These are phyloP conservation scores for Theristicus caerulescens DNA, from an alignment of 2,113 vertebrate species.

Conservation along the genomic window DNA sequence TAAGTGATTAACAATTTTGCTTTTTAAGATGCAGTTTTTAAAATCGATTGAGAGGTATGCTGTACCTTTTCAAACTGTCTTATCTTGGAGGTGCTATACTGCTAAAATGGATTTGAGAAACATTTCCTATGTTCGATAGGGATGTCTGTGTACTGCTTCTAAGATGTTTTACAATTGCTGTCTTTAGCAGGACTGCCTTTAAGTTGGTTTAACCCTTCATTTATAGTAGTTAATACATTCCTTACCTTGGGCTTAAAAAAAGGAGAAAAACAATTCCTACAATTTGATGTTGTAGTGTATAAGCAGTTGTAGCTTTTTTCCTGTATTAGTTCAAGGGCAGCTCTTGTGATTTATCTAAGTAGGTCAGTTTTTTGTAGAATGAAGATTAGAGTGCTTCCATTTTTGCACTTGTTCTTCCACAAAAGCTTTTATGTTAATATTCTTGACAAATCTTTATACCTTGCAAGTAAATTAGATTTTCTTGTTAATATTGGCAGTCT, in stretches of 20 bases:
- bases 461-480: constrained; percentile 85
- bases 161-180: background rate
- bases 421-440: constrained; percentile 76
- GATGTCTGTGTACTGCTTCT: background rate
- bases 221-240: background rate
- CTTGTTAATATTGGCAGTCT: constrained; percentile 63
- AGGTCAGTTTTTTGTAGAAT: constrained; percentile 80
- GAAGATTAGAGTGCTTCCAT: constrained; percentile 82
- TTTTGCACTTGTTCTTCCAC: constrained; percentile 76
- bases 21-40: background rate
- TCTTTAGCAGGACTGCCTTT: background rate
- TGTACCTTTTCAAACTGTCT: background rate
- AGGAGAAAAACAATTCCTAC: background rate
- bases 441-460: constrained; percentile 72
- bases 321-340: background rate
- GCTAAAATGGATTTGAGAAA: background rate
- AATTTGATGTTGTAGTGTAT: background rate
- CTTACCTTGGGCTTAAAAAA: background rate
- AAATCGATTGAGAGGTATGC: background rate
- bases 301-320: background rate
- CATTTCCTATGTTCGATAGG: background rate
- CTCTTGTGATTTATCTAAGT: constrained; percentile 62
- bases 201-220: background rate
- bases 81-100: background rate
- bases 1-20: background rate